phyloP scores from a whole-genome alignment of 2,113 vertebrate genomes.

The Origma solitaria region DNA sequence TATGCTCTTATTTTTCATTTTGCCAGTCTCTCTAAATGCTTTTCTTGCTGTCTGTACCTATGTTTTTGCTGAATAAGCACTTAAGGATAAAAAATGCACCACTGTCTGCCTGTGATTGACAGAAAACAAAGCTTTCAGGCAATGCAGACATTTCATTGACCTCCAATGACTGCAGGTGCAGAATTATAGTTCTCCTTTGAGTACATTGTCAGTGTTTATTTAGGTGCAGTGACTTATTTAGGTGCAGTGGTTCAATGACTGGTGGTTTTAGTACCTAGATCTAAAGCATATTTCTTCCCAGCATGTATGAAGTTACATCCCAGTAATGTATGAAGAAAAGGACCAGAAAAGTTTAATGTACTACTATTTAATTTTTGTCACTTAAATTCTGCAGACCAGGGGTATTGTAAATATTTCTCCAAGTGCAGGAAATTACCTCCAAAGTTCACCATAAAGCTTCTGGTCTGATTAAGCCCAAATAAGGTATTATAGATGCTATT shows the following conservation, averaged over 20 bases:
- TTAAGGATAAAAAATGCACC: neutral
- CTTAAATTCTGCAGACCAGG: neutral
- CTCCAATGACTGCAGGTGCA: conserved; percentile 21
- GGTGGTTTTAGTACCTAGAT: conserved; percentile 1
- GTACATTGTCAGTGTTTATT: conserved; percentile 32
- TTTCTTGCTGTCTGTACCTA: neutral
- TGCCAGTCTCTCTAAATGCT: neutral
- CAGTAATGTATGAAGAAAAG: neutral
- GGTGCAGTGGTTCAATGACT: neutral
- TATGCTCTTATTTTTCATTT: neutral
- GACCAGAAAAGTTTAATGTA: neutral
- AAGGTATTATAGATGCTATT: neutral
- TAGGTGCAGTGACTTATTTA: conserved; percentile 4
- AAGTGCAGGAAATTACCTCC: neutral
- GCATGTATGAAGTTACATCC: no score
- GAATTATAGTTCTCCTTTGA: conserved; percentile 51
- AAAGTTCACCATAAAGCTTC: neutral
- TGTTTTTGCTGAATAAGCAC: conserved; percentile 34
- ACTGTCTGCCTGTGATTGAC: conserved; percentile 39
- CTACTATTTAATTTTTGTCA: neutral
- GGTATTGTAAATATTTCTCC: neutral
- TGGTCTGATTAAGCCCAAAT: neutral
- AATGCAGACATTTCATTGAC: conserved; percentile 37
- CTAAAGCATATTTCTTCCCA: neutral
- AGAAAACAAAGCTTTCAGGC: conserved; percentile 35